Conservation (phyloP, 2,888 invertebrate genomes). For the Pseudoips prasinana region DNA sequence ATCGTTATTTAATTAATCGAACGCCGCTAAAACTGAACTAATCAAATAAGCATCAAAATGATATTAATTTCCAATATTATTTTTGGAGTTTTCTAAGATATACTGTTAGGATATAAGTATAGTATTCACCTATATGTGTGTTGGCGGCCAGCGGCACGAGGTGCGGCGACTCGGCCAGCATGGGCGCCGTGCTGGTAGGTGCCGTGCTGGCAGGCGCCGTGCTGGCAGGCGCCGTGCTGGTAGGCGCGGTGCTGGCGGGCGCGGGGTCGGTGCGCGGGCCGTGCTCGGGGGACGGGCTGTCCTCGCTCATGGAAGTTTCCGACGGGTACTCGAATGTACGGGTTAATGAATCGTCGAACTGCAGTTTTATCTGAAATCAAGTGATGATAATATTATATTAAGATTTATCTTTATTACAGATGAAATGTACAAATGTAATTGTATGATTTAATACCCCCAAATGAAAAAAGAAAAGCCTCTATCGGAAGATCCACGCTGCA, state of each 20-base stretch:
- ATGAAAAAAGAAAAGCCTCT: too few relatives aligned
- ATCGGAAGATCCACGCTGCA: too few relatives aligned
- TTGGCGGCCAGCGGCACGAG: constrained; percentile 53
- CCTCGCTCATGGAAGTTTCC: constrained; percentile 90
- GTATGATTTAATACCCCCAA: too few relatives aligned
- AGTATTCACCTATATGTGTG: constrained; percentile 65
- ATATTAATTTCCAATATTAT: too few relatives aligned
- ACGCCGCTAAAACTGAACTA: too few relatives aligned
- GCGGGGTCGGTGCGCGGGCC: constrained; percentile 6
- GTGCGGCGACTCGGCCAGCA: constrained; percentile 31
- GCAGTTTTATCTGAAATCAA: constrained; percentile 88
- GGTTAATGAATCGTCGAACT: constrained; percentile 94
- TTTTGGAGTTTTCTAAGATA: too few relatives aligned
- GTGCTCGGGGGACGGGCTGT: constrained; percentile 48
- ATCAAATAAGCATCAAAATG: too few relatives aligned
- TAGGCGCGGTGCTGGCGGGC: constrained; percentile 16
- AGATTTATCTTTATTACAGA: neutral
- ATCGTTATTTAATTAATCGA: too few relatives aligned
- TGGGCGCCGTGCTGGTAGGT: constrained; percentile 16
- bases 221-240: constrained; percentile 14
- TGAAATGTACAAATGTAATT: too few relatives aligned
- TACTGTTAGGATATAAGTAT: too few relatives aligned
- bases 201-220: constrained; percentile 13
- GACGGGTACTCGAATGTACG: constrained; percentile 97
- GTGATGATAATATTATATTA: too few relatives aligned